Conservation (phyloP, 2,888 invertebrate genomes). For the Gastracanthus pulcherrimus region DNA sequence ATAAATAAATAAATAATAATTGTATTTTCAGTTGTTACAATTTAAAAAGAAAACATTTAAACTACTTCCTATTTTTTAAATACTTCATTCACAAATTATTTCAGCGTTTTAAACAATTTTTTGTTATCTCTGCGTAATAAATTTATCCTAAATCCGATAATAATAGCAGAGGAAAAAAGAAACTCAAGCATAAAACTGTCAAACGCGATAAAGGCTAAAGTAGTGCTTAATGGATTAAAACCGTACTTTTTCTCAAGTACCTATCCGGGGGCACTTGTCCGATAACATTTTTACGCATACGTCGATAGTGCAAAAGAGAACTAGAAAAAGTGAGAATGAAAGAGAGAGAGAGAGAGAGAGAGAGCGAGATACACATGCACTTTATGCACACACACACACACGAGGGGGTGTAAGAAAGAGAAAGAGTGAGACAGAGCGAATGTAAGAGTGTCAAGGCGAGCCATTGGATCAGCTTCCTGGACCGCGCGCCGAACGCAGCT, state of each 20-base stretch:
- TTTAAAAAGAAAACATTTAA: no score
- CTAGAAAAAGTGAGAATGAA: not conserved
- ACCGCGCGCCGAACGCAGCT: not conserved
- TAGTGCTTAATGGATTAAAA: slow-evolving; percentile 33
- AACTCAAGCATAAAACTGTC: not conserved
- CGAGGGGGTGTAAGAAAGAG: not conserved
- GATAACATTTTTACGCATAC: slow-evolving; percentile 37
- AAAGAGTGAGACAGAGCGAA: not conserved
- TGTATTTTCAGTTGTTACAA: no score
- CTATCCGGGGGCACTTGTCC: slow-evolving; percentile 3
- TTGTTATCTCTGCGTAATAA: no score
- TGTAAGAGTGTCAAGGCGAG: slow-evolving; percentile 30
- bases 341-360: not conserved
- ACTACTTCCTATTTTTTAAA: no score
- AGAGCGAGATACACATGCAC: not conserved
- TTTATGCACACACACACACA: not conserved
- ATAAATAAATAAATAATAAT: no score
- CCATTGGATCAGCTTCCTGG: slow-evolving; percentile 21
- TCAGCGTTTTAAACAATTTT: no score
- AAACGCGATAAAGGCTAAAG: slow-evolving; percentile 19
- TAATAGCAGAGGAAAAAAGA: not conserved
- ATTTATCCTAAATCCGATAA: no score
- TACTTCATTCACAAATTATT: no score
- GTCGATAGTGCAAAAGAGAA: slow-evolving; percentile 13
- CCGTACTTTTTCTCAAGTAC: not conserved